Evolutionary conservation across 1,140 invertebrate genomes (phyloP), one percentile per base, ranked within the genome.

Genomic region (Leptinotarsa defecta): DNA sequence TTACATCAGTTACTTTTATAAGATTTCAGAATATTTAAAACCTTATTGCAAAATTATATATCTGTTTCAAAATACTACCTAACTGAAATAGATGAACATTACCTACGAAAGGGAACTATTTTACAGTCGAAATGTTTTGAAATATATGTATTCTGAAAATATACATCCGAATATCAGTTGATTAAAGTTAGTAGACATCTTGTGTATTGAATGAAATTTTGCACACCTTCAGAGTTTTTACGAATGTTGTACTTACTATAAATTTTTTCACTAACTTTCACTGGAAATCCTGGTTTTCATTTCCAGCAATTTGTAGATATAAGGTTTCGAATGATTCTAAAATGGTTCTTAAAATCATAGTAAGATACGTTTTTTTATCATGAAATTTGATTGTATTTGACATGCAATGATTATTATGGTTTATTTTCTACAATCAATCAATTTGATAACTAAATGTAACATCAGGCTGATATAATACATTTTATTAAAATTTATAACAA

Each of bases 401-500:
- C 70, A 71, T 61, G 70, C 52, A 22, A 24, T 71, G 27, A 71
- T 71, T 62, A 20, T 71, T 22, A 34, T 24, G 34, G 34, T 43
- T 63, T 27, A 52, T 48, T 48, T 65, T 52, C n/a, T 70, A 70
- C 48, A 70, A 73, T 19, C 24, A n/a, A 73, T 65, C 19, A 73
- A 43, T 65, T 73, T 62, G 61, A 72, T 20, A 34, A 73, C 64
- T 65, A 20, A 73, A 73, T 52, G 13, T 43, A 62, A 52, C 22
- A 68, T 65, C 20, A 48, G 48, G 34, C n/a, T 73, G 63, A 73
- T 73, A 73, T 73, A 74, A 62, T 76, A 76, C 76, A 77, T 73
- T 72, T 74, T 74, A 64, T 57, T 63, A 71, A 48, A 62, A 65
- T 64, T 73, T 57, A 57, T 77, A 74, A 77, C 68, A 77, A 81